Conservation (phyloP, 2,113 vertebrate species). For the Mystacornis crossleyi region DNA sequence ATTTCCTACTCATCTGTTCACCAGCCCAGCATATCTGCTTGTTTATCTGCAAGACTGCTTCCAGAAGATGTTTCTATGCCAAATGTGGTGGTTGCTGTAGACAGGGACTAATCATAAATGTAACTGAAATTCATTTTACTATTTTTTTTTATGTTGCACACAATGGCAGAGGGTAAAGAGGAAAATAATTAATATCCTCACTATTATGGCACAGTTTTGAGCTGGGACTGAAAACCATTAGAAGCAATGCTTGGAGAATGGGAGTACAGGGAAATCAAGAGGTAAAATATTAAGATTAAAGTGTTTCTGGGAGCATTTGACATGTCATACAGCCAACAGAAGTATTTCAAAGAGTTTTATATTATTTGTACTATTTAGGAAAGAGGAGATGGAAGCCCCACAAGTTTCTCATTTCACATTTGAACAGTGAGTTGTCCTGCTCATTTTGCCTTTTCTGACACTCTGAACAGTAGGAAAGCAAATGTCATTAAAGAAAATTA, state of each 20-base stretch:
- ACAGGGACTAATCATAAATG: slow-evolving; percentile 51
- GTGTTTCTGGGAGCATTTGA: slow-evolving; percentile 5
- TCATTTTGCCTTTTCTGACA: background rate
- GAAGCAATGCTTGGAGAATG: background rate
- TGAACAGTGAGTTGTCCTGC: background rate
- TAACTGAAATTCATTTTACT: slow-evolving; percentile 51
- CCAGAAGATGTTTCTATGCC: slow-evolving; percentile 32
- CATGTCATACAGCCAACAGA: background rate
- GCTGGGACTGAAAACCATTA: background rate
- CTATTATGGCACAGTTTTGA: background rate
- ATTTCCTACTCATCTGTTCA: slow-evolving; percentile 56
- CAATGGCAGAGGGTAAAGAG: background rate
- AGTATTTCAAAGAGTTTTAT: background rate
- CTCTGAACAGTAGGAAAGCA: background rate
- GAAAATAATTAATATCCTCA: background rate
- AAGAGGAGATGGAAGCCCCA: background rate
- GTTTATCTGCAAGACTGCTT: slow-evolving; percentile 38
- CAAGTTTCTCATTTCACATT: background rate
- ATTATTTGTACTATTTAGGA: background rate
- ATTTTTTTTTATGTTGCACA: slow-evolving; percentile 16
- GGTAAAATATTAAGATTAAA: slow-evolving; percentile 5
- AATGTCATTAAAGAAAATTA: background rate
- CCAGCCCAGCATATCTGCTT: background rate
- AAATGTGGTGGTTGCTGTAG: background rate
- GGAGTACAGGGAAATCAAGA: slow-evolving; percentile 1